Evolutionary conservation across 2,797 vertebrate genomes (phyloP), one percentile per base, ranked within the genome.

Genomic region (Iguana delicatissima): DNA sequence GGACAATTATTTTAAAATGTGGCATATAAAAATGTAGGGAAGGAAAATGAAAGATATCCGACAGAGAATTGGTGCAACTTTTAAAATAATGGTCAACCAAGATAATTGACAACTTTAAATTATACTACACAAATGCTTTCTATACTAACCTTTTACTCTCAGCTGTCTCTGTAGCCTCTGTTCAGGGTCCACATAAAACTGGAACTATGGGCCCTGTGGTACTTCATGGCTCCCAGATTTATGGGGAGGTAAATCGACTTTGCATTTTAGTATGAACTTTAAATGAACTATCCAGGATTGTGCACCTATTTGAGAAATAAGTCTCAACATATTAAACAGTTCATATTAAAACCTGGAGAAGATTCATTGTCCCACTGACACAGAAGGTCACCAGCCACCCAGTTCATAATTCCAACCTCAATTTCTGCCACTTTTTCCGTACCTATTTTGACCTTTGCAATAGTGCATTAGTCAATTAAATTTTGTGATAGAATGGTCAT

Each of bases 401-500:
- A 35, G 7, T 46, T 29, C 74, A 79, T 29, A 62, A 35, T 87
- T 67, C 14, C n/a, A 55, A 74, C 29, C 35, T 77, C n/a, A 55
- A 89, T 55, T 13, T 85, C 62, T 29, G 29, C 32, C 29, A 91
- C 77, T 92, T 80, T 87, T 29, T 46, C 84, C 90, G 29, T 0
- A 22, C 89, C 91, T 91, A 77, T 32, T 64, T 57, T 84, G 57
- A 79, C 32, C 88, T 89, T 77, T 79, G 73, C 73, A 86, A 77
- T 18, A 84, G 46, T 67, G 42, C 32, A 84, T 67, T 89, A 89
- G 57, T 84, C 82, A 84, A 77, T 89, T 77, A 77, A 85, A 90
- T 59, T 20, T 55, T 86, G 26, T 85, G 83, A 69, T 90, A 69
- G 76, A 26, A 64, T 72, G 57, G 64, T 62, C 62, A 69, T 59